Percentiles rank a stretch among this genome's conserved stretches.
These are phyloP conservation scores for Acromyrmex charruanus DNA, from an alignment of 1,140 invertebrate genomes.

Conservation along the genomic window DNA sequence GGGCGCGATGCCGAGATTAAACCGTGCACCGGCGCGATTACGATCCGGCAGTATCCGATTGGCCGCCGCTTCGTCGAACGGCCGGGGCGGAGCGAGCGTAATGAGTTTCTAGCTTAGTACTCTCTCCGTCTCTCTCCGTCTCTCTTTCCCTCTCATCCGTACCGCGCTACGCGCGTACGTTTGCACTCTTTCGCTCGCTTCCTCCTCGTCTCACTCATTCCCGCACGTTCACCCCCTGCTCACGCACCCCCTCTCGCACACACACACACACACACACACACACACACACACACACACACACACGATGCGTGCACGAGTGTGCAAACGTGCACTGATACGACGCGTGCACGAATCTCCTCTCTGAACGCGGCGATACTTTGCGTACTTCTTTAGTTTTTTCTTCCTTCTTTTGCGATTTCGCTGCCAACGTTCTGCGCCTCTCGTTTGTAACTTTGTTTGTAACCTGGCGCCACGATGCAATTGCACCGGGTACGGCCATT, in stretches of 20 bases:
- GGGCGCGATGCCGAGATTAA: slow-evolving; percentile 84
- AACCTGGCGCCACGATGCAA: slow-evolving; percentile 6
- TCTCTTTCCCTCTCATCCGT: slow-evolving; percentile 64
- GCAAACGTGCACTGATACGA: not conserved
- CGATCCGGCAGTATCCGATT: slow-evolving; percentile 84
- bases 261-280: too few relatives aligned
- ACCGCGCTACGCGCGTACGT: not conserved
- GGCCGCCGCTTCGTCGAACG: slow-evolving; percentile 84
- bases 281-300: too few relatives aligned
- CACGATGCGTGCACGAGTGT: too few relatives aligned
- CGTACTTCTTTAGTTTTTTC: slow-evolving; percentile 14
- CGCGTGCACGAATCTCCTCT: not conserved
- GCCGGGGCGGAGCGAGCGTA: slow-evolving; percentile 85
- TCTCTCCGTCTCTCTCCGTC: slow-evolving; percentile 64
- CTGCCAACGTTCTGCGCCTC: not conserved
- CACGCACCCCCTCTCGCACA: not conserved
- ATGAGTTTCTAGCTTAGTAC: slow-evolving; percentile 86
- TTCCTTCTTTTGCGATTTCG: not conserved
- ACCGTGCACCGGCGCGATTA: slow-evolving; percentile 84
- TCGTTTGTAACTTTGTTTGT: not conserved
- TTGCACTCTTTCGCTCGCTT: slow-evolving; percentile 2
- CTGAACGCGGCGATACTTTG: not conserved
- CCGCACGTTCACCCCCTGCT: not conserved
- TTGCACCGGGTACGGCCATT: not conserved
- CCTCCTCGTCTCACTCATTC: slow-evolving; percentile 4